Percentiles rank a stretch among this genome's conserved stretches.
Evolutionary conservation across 2,113 vertebrate species (phyloP).

Genomic region (Phyllostomus discolor): DNA sequence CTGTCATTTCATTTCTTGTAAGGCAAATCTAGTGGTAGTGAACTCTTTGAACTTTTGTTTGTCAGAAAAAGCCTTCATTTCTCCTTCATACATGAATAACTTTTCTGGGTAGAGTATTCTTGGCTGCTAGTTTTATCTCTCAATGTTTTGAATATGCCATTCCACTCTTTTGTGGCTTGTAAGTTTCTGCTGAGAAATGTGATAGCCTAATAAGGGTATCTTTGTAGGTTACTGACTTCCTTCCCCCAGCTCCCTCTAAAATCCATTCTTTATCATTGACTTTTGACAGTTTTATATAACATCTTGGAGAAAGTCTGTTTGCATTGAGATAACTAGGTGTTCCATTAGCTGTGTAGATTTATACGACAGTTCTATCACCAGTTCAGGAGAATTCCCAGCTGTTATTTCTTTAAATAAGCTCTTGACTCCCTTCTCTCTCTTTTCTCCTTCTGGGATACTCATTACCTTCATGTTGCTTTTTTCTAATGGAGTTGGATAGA

Average conservation of each 20-base stretch:
- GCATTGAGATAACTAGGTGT: too few species aligned
- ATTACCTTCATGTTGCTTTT: background rate
- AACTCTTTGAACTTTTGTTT: too few species aligned
- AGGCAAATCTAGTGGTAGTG: too few species aligned
- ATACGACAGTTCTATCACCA: background rate
- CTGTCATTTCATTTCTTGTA: background rate
- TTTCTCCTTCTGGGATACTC: background rate
- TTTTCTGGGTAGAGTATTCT: background rate
- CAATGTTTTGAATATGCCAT: background rate
- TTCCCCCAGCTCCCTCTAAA: too few species aligned
- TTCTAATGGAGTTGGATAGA: background rate
- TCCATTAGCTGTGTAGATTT: background rate
- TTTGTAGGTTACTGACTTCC: too few species aligned
- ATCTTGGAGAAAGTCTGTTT: too few species aligned
- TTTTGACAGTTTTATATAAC: too few species aligned
- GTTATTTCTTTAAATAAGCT: background rate
- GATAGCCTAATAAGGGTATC: background rate
- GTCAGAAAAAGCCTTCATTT: too few species aligned
- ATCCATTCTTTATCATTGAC: too few species aligned
- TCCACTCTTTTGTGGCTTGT: background rate
- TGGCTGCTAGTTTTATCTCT: background rate
- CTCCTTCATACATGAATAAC: background rate
- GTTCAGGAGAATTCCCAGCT: background rate
- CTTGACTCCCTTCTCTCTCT: background rate
- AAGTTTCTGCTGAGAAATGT: background rate